phyloP scores from a whole-genome alignment of 2,797 vertebrate species.

The Paguma larvata region DNA sequence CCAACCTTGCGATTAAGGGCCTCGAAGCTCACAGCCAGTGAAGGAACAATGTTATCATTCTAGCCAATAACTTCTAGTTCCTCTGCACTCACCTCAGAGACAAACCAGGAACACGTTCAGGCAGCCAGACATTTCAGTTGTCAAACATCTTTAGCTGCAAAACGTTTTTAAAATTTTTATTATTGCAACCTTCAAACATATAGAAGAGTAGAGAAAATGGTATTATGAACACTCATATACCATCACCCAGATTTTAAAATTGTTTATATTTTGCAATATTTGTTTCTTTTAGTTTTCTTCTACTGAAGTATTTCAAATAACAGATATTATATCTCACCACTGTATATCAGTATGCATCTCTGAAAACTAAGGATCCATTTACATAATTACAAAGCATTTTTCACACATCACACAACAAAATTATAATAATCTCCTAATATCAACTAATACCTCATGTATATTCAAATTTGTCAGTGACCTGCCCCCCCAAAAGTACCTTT shows the following conservation, averaged over 20 bases:
- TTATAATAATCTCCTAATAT: conserved; percentile 22
- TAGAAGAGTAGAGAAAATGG: neutral
- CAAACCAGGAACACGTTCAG: neutral
- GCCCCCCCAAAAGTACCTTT: neutral
- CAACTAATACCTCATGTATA: neutral
- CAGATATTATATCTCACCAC: neutral
- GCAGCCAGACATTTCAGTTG: neutral
- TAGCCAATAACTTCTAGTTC: neutral
- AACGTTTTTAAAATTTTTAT: neutral
- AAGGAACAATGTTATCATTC: neutral
- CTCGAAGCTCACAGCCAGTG: neutral
- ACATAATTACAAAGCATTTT: neutral
- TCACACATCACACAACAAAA: neutral
- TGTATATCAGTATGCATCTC: neutral
- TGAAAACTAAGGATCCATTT: neutral
- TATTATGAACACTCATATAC: neutral
- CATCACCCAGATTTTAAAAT: neutral
- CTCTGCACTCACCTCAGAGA: neutral
- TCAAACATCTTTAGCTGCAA: neutral
- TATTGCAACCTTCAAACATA: conserved; percentile 1
- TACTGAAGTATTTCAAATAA: conserved; percentile 10
- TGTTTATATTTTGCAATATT: neutral
- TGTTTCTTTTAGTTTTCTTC: conserved; percentile 7
- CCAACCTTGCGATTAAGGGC: neutral
- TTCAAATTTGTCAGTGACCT: neutral